These are phyloP conservation scores for Micropterix aruncella DNA, from an alignment of 2,888 invertebrate genomes.

Conservation along the genomic window DNA sequence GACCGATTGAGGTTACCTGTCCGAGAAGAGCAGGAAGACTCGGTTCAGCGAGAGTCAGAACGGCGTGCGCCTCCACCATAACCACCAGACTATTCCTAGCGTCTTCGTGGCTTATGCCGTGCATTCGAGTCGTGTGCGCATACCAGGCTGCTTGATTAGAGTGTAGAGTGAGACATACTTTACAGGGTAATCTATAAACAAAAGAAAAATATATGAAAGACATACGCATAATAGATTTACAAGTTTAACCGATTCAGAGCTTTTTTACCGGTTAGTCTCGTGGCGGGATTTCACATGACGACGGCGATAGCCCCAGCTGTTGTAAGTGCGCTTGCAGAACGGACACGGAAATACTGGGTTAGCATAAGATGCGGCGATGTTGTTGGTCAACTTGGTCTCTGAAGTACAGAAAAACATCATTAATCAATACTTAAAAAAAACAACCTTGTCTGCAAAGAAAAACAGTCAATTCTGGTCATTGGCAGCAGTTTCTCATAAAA, in stretches of 20 bases:
- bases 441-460: too few species aligned
- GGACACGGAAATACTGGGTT: slow-evolving; percentile 47
- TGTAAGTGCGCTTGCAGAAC: slow-evolving; percentile 46
- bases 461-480: too few species aligned
- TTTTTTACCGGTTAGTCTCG: slow-evolving; percentile 27
- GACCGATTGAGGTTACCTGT: slow-evolving; percentile 24
- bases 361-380: slow-evolving; percentile 21
- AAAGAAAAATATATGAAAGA: slow-evolving; percentile 1
- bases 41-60: slow-evolving; percentile 34
- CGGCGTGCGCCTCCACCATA: slow-evolving; percentile 48
- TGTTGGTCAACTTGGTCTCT: too few species aligned
- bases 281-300: slow-evolving; percentile 48
- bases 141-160: slow-evolving; percentile 45
- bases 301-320: slow-evolving; percentile 48
- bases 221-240: too few species aligned
- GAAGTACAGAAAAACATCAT: too few species aligned
- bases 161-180: slow-evolving; percentile 37
- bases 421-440: too few species aligned
- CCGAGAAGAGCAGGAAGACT: slow-evolving; percentile 31
- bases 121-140: slow-evolving; percentile 39
- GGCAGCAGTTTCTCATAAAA: too few species aligned
- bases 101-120: slow-evolving; percentile 40
- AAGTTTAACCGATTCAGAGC: neutral
- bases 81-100: slow-evolving; percentile 45
- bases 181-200: slow-evolving; percentile 34